Evolutionary conservation across 2,888 invertebrate species (phyloP).

Genomic region (Oasisia sp.): DNA sequence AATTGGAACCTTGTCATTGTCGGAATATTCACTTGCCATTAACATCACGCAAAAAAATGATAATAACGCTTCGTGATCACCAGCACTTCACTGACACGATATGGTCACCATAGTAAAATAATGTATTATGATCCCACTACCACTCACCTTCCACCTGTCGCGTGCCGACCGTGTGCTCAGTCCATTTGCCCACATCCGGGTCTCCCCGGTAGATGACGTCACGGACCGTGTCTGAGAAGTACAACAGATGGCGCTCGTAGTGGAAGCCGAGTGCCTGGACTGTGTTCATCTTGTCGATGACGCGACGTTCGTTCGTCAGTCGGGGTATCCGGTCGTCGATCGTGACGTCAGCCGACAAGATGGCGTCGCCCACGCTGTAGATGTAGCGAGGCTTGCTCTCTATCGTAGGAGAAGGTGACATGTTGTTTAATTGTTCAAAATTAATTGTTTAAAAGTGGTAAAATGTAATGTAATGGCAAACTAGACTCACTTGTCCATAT

Average conservation of each 20-base stretch:
- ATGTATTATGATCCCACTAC: too few relatives aligned
- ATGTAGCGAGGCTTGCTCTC: slow-evolving; percentile 34
- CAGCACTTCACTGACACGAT: too few relatives aligned
- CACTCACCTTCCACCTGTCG: slow-evolving; percentile 32
- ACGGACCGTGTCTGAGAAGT: slow-evolving; percentile 28
- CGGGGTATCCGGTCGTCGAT: background rate
- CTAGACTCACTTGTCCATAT: too few relatives aligned
- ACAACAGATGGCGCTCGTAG: slow-evolving; percentile 24
- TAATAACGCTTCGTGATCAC: too few relatives aligned
- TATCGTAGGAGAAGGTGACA: slow-evolving; percentile 13
- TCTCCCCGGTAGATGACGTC: slow-evolving; percentile 30
- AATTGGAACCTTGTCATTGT: too few relatives aligned
- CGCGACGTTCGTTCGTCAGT: background rate
- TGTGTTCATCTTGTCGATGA: background rate
- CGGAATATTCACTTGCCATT: too few relatives aligned
- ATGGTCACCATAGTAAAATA: too few relatives aligned
- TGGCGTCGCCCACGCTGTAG: slow-evolving; percentile 28
- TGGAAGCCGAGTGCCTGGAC: slow-evolving; percentile 33
- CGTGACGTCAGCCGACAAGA: slow-evolving; percentile 26
- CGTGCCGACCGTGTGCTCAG: slow-evolving; percentile 34
- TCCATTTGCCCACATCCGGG: slow-evolving; percentile 21
- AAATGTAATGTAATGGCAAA: too few relatives aligned
- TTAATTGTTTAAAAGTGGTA: background rate
- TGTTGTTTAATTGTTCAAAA: background rate
- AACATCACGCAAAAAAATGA: too few relatives aligned